phyloP scores from a whole-genome alignment of 2,113 vertebrate genomes.

The Hemichromis elongatus region DNA sequence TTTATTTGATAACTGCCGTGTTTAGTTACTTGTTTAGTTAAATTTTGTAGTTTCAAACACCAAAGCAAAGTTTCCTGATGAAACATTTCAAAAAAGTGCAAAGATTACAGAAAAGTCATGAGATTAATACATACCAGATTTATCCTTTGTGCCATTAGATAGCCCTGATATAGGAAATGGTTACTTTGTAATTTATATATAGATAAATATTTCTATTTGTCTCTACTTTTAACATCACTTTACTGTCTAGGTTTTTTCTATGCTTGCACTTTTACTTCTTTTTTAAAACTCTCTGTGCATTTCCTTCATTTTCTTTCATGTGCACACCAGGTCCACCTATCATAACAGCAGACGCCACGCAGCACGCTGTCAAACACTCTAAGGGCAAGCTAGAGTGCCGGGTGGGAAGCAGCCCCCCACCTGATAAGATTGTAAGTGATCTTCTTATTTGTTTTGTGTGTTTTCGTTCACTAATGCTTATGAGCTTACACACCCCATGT shows the following conservation, averaged over 20 bases:
- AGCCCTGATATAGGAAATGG: not conserved
- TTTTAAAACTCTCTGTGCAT: not conserved
- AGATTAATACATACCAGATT: not conserved
- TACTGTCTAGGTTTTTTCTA: not conserved
- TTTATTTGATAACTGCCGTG: not conserved
- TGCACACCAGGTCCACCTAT: constrained; percentile 79
- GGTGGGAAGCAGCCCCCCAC: constrained; percentile 81
- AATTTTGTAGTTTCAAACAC: not conserved
- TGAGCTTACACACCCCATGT: not conserved
- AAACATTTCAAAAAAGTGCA: not conserved
- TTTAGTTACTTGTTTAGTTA: not conserved
- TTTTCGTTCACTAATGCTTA: not conserved
- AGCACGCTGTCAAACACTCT: constrained; percentile 80
- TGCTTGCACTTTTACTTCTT: not conserved
- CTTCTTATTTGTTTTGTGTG: not conserved
- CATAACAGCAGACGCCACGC: constrained; percentile 78
- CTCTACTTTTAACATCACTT: not conserved
- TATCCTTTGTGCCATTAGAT: not conserved
- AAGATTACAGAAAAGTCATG: not conserved
- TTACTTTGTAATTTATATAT: not conserved
- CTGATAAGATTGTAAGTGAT: constrained; percentile 85
- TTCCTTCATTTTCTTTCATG: not conserved
- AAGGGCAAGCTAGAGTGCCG: constrained; percentile 85
- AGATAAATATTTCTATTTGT: not conserved
- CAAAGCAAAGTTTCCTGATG: not conserved